phyloP scores from a whole-genome alignment of 2,113 vertebrate species.

The Dicerorhinus sumatrensis region DNA sequence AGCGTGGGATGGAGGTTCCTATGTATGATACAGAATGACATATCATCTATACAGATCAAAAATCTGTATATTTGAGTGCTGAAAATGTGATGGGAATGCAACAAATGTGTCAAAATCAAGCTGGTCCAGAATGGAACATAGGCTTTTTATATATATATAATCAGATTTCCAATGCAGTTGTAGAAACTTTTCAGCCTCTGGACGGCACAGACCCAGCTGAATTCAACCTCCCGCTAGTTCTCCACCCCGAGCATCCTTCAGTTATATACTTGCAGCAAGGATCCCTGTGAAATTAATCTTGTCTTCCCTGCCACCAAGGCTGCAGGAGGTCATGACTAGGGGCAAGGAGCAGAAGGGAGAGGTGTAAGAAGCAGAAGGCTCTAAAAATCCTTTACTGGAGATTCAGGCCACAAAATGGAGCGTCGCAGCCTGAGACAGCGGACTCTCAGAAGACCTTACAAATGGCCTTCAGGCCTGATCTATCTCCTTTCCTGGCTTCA shows the following conservation, averaged over 20 bases:
- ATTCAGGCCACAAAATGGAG: not conserved
- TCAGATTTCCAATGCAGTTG: not conserved
- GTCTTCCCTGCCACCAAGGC: not conserved
- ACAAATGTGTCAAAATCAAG: slow-evolving; percentile 21
- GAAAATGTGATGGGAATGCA: not conserved
- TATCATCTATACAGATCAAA: not conserved
- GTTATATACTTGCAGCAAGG: not conserved
- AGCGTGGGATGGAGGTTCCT: not conserved
- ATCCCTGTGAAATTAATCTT: not conserved
- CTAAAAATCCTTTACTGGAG: not conserved
- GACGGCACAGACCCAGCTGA: not conserved
- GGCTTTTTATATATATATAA: not conserved
- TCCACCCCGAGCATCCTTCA: not conserved
- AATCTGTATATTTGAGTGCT: not conserved
- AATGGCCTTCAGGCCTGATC: not conserved
- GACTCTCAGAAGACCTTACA: not conserved
- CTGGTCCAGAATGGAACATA: not conserved
- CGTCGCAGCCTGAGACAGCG: not conserved
- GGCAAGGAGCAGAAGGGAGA: not conserved
- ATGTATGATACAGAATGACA: not conserved
- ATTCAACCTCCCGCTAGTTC: not conserved
- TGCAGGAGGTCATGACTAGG: not conserved
- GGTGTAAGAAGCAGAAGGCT: not conserved
- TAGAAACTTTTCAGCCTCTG: not conserved
- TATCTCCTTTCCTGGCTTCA: not conserved